Base-by-base conservation (phyloP, 2,797 vertebrate species). In the Atherinosoma microstoma region DNA sequence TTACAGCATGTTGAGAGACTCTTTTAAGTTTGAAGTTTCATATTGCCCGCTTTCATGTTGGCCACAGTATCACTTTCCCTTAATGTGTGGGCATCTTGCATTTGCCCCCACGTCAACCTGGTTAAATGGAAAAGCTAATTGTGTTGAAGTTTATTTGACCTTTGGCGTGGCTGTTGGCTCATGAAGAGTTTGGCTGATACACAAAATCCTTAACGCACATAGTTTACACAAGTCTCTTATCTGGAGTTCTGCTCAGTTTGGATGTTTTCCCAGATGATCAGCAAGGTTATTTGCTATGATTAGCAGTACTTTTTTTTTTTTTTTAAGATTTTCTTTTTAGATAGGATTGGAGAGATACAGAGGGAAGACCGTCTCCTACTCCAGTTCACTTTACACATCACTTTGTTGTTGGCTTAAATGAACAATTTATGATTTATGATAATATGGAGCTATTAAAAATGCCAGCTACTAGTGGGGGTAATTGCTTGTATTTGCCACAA, bases 151-250 rank as follows among this genome's bases (percentile, higher is more conserved):
- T 73, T 75, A 75, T 83, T 63, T 90, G 69, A 86, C 67, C 73
- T 86, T 88, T 89, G 82, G 56, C 15, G 69, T 84, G 63, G 60
- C 73, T 80, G 62, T 67, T 80, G 45, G 64, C 34, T 63, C 4
- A 9, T 27, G 67, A 12, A 29, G 58, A 69, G 45, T 67, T 30
- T 62, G 59, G 13, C 51, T 59, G 20, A 81, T 35, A 76, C 20
- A 65, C 27, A 47, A 54, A 78, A 82, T 81, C 47, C 76, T 75
- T 12, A 67, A 79, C 64, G 51, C 64, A 6, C 22, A 15, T 9
- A 87, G 73, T 91, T 87, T 83, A 73, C 83, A 36, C 1, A 68
- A 47, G 64, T 24, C n/a, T 70, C 22, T 70, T 84, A 83, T 82
- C 75, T 76, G 30, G 3, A 63, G 65, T 76, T n/a, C 54, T 6